phyloP scores from a whole-genome alignment of 2,113 vertebrate genomes.

The Aptenodytes forsteri region DNA sequence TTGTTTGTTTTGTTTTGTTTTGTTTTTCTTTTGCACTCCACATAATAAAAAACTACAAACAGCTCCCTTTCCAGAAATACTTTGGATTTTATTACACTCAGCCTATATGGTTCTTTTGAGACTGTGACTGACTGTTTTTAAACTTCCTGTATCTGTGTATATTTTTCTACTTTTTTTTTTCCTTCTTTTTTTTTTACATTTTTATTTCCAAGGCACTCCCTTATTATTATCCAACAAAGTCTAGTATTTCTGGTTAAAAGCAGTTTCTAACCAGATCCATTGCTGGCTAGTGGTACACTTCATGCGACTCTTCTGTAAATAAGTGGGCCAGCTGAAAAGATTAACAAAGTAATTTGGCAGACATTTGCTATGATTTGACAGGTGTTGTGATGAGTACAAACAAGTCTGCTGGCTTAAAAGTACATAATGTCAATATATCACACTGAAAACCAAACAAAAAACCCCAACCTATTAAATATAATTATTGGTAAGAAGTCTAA shows the following conservation, averaged over 20 bases:
- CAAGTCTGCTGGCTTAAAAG: neutral
- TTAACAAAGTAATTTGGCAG: neutral
- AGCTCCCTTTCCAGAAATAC: neutral
- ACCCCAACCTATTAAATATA: neutral
- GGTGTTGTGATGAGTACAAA: neutral
- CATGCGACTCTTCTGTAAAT: neutral
- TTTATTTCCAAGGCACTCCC: neutral
- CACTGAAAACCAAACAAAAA: neutral
- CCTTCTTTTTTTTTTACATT: neutral
- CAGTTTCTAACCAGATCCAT: neutral
- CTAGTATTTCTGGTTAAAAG: neutral
- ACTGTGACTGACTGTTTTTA: neutral
- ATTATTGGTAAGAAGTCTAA: neutral
- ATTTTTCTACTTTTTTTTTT: neutral
- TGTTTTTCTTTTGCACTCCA: neutral
- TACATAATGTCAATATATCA: neutral
- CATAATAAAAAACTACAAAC: neutral
- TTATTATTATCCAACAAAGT: neutral
- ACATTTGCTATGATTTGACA: neutral
- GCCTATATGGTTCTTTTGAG: neutral
- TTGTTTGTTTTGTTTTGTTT: neutral
- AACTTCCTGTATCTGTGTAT: neutral
- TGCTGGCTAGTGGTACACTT: neutral
- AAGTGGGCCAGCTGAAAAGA: neutral
- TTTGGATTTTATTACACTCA: neutral